These are phyloP conservation scores for Erinaceus europaeus DNA, from an alignment of 2,113 vertebrate genomes.

Conservation along the genomic window DNA sequence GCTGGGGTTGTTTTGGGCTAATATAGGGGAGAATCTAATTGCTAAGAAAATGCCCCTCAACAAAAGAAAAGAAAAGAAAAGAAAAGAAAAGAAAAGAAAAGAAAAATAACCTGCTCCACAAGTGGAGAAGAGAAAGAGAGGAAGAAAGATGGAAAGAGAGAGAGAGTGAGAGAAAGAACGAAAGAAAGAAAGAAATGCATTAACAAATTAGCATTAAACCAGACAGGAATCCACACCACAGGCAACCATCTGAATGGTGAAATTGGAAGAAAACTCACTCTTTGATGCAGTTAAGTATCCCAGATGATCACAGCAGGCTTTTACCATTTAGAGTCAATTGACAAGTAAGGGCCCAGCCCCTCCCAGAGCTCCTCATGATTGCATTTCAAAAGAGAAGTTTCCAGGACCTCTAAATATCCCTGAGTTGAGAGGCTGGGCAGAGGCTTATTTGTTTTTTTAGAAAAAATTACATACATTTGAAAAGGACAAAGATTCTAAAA, in stretches of 20 bases:
- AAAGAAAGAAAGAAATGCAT: background rate
- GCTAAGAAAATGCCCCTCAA: background rate
- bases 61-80: background rate
- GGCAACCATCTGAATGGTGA: background rate
- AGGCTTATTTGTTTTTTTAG: background rate
- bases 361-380: background rate
- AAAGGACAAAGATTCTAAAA: background rate
- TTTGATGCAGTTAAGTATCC: background rate
- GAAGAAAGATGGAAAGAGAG: too few relatives aligned
- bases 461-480: background rate
- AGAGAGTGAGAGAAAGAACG: too few relatives aligned
- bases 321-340: background rate
- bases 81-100: background rate
- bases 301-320: accelerated
- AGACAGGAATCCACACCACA: background rate
- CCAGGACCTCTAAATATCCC: background rate
- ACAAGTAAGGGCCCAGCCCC: background rate
- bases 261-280: background rate
- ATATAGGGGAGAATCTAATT: background rate
- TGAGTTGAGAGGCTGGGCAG: background rate
- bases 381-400: background rate
- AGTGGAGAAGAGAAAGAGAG: too few relatives aligned
- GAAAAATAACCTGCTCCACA: too few relatives aligned
- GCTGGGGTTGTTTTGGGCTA: background rate
- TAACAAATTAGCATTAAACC: background rate